Conservation (phyloP, 2,797 vertebrate species). For the Buceros bicornis region DNA sequence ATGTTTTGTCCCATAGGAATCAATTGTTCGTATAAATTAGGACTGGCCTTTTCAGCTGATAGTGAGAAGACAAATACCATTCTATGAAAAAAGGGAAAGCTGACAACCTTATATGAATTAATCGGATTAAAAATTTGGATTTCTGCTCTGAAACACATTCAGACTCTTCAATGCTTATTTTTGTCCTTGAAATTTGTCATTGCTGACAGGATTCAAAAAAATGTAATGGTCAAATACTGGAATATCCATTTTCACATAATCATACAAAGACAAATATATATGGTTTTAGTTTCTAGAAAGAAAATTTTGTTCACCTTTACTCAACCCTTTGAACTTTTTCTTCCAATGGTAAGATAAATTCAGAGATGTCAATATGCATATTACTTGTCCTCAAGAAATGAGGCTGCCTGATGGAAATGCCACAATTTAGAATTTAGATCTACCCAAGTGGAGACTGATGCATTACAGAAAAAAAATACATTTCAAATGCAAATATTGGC, state of each 20-base stretch:
- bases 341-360: neutral
- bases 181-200: neutral
- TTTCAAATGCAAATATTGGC: neutral
- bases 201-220: neutral
- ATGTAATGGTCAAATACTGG: neutral
- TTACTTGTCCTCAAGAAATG: neutral
- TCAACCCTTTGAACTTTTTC: neutral
- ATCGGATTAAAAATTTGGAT: neutral
- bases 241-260: neutral
- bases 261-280: neutral
- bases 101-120: neutral
- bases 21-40: neutral
- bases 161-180: neutral
- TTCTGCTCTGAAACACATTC: neutral
- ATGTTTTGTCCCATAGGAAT: neutral
- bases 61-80: neutral
- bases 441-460: neutral
- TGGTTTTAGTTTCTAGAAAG: neutral
- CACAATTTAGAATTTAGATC: neutral
- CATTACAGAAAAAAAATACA: conserved; percentile 12
- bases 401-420: neutral
- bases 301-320: neutral
- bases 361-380: neutral
- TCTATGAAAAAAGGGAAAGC: neutral
- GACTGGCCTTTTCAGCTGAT: neutral